Evolutionary conservation across 2,113 vertebrate genomes (phyloP), one percentile per base, ranked within the genome.

Genomic region (Corynorhinus townsendii): DNA sequence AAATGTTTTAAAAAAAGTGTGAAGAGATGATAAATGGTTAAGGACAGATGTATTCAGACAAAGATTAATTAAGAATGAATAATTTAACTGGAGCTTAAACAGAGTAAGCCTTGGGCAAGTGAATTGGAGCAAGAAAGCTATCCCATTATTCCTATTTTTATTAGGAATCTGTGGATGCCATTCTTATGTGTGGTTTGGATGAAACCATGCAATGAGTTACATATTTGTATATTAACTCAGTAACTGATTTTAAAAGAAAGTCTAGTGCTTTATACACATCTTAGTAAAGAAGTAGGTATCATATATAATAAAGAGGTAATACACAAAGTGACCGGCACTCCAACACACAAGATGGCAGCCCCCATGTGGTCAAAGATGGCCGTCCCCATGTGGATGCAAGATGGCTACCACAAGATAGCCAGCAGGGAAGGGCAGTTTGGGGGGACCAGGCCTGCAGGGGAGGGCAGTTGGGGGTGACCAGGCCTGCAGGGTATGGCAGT

Each of bases 221-320:
- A 66, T 35, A 24, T 45, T 71, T 86, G 6, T 8, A 0, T 33
- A 49, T 15, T 35, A 47, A 64, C 49, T 80, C 24, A 49, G 28
- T n/a, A 81, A 45, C 28, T 81, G 33, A 90, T 54, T 88, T 87
- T 38, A 38, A 95, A 90, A 95, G 19, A 45, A 88, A 89, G 6
- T 7, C 40, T 35, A 52, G 5, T n/a, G 5, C 71, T 11, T 47
- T 56, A 17, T 0, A 69, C 2, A 11, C 11, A 66, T 17, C 45
- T 66, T 47, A 72, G 52, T 71, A 56, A 73, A 77, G 15, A 20
- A 73, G 45, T 49, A 88, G 16, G 0, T 19, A 43, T 90, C 47
- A 12, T 49, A 49, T 49, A 2, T 49, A 49, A 14, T 49, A 49
- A 49, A 49, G 3, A 4, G 4, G 38, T 4, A 40, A 40, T 40